Evolutionary conservation across 2,797 vertebrate species (phyloP).

Genomic region (Siniperca undulata): DNA sequence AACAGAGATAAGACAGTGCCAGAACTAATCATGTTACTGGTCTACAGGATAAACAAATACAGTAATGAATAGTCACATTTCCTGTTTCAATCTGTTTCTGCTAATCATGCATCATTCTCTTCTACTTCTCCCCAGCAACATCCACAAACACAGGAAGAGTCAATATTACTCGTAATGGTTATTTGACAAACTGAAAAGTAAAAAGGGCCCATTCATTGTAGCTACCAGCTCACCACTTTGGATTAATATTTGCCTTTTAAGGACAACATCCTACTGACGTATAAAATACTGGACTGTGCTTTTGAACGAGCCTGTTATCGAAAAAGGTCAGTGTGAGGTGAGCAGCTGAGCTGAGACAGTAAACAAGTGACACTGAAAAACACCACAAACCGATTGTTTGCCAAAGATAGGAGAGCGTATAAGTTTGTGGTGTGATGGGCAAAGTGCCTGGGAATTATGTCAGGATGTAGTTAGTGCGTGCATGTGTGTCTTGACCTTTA

Average conservation of each 20-base stretch:
- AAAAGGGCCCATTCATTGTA: slow-evolving; percentile 6
- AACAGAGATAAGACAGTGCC: neutral
- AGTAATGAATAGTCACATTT: slow-evolving; percentile 22
- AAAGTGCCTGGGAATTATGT: slow-evolving; percentile 5
- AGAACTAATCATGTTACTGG: neutral
- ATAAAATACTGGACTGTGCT: neutral
- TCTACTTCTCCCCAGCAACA: neutral
- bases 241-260: slow-evolving; percentile 23
- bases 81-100: slow-evolving; percentile 2
- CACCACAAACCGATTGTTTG: slow-evolving; percentile 22
- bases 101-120: neutral
- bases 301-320: slow-evolving; percentile 6
- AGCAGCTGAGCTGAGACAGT: neutral
- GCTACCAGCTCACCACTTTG: neutral
- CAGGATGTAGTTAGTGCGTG: neutral
- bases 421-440: neutral
- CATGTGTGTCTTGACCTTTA: slow-evolving; percentile 18
- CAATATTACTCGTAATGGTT: slow-evolving; percentile 6
- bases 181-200: neutral
- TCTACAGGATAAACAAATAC: slow-evolving; percentile 25
- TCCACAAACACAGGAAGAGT: slow-evolving; percentile 20
- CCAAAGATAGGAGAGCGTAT: neutral
- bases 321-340: slow-evolving; percentile 27
- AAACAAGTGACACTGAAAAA: slow-evolving; percentile 30
- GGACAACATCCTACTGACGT: neutral